Conservation (phyloP, 1,140 invertebrate genomes). For the Drosophila aff. region DNA sequence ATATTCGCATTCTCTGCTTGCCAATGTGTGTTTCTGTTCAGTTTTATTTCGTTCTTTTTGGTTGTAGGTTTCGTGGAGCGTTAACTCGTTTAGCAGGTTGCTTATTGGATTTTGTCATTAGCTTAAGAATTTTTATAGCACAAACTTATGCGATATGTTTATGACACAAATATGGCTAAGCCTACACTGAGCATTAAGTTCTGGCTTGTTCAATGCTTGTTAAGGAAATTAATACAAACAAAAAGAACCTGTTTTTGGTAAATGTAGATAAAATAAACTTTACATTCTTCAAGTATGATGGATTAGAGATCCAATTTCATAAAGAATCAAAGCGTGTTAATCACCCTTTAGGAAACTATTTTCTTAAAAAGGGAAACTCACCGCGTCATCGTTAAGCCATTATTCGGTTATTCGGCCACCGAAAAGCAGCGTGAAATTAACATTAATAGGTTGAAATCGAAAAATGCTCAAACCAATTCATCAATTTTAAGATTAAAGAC, state of each 20-base stretch:
- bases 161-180: slow-evolving; percentile 52
- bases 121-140: slow-evolving; percentile 64
- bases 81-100: slow-evolving; percentile 69
- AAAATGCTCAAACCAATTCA: slow-evolving; percentile 7
- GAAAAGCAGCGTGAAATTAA: slow-evolving; percentile 43
- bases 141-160: slow-evolving; percentile 59
- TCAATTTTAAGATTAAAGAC: slow-evolving; percentile 12
- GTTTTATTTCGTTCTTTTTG: slow-evolving; percentile 1
- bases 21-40: slow-evolving; percentile 26
- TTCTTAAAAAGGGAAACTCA: slow-evolving; percentile 12
- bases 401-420: neutral
- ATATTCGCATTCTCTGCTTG: slow-evolving; percentile 35
- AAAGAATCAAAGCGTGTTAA: neutral
- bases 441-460: slow-evolving; percentile 17
- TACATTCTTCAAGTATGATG: neutral
- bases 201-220: neutral
- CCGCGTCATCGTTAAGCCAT: slow-evolving; percentile 34
- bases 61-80: neutral
- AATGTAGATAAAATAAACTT: no score
- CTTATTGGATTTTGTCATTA: slow-evolving; percentile 74
- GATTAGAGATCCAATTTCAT: neutral
- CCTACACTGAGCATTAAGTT: slow-evolving; percentile 19
- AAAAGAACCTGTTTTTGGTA: neutral
- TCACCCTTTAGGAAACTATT: neutral
- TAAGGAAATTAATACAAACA: neutral